Percentiles rank a stretch among this genome's conserved stretches.
Evolutionary conservation across 1,140 invertebrate species (phyloP).

Genomic region (Paralvinella palmiformis): DNA sequence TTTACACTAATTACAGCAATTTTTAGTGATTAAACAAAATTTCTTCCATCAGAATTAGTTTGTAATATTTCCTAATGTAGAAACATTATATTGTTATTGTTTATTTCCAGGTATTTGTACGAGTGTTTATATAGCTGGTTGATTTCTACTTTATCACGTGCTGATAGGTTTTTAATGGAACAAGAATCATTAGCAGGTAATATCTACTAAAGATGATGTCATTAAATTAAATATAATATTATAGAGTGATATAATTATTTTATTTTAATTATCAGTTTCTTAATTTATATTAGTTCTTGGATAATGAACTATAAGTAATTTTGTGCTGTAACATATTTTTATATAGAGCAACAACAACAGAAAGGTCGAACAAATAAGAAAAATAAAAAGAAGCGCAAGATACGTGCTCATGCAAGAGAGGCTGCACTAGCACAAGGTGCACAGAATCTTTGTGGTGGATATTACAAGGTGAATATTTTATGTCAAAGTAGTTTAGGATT

Average conservation of each 20-base stretch:
- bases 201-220: neutral
- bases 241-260: neutral
- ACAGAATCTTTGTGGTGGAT: slow-evolving; percentile 89
- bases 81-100: slow-evolving; percentile 12
- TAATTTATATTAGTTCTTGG: neutral
- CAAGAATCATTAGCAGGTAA: slow-evolving; percentile 58
- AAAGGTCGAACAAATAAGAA: slow-evolving; percentile 43
- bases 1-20: too few species aligned
- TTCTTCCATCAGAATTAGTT: too few species aligned
- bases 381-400: slow-evolving; percentile 57
- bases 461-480: too few species aligned
- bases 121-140: slow-evolving; percentile 93
- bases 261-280: neutral
- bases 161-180: slow-evolving; percentile 74
- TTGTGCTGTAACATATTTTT: neutral
- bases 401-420: slow-evolving; percentile 71
- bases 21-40: too few species aligned
- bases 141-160: slow-evolving; percentile 79
- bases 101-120: slow-evolving; percentile 72
- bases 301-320: too few species aligned
- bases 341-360: slow-evolving; percentile 13
- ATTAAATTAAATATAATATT: neutral
- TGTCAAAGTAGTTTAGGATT: too few species aligned
- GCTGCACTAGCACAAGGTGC: slow-evolving; percentile 73
- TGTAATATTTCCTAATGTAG: too few species aligned